A percentile compares a stretch with the other conserved stretches of the same genome.
phyloP scores from a whole-genome alignment of 2,113 vertebrate species.

The Paralichthys olivaceus region DNA sequence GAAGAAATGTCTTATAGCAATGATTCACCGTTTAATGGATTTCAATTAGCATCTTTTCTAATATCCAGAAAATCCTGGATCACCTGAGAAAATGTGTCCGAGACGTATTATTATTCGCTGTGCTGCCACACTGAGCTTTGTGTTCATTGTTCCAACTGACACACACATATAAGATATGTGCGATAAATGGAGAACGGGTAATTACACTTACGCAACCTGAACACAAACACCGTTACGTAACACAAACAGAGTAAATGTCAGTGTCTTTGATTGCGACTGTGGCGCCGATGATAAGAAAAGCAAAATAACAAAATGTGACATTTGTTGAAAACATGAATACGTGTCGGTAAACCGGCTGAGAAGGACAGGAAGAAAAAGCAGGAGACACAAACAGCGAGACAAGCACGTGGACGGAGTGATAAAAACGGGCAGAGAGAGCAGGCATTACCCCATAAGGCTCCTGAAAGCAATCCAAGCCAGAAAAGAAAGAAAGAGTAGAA shows the following conservation, averaged over 20 bases:
- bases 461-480: constrained; percentile 91
- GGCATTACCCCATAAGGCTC: constrained; percentile 97
- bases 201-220: constrained; percentile 47
- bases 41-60: constrained; percentile 1
- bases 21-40: constrained; percentile 16
- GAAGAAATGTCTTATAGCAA: background rate
- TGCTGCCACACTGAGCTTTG: background rate
- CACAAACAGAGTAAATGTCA: constrained; percentile 64
- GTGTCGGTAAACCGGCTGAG: background rate
- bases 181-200: constrained; percentile 32
- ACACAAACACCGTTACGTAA: constrained; percentile 49
- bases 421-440: constrained; percentile 41
- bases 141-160: constrained; percentile 1
- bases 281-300: constrained; percentile 48
- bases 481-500: constrained; percentile 54
- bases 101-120: constrained; percentile 3
- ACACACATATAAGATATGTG: constrained; percentile 19
- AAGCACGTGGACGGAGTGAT: constrained; percentile 34
- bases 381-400: constrained; percentile 28
- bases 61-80: too few relatives aligned
- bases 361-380: constrained; percentile 35
- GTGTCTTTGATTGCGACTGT: constrained; percentile 43
- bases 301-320: constrained; percentile 58
- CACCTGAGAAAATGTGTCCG: too few relatives aligned
- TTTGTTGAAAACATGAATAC: constrained; percentile 48